Evolutionary conservation across 2,797 vertebrate species (phyloP), one percentile per base, ranked within the genome.

Genomic region (Epinephelus coioides): DNA sequence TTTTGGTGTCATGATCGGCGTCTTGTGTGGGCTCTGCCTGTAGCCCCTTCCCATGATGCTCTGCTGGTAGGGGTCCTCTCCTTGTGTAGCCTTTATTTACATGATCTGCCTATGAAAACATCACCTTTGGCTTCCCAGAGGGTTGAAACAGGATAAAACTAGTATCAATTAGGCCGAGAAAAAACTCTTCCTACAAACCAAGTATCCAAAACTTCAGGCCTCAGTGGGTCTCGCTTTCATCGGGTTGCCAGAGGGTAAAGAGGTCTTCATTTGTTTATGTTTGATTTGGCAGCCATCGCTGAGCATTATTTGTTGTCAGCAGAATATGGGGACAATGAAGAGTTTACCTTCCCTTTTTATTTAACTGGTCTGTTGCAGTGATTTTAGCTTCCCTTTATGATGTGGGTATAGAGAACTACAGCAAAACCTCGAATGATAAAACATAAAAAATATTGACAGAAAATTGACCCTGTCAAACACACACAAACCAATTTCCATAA

Each of bases 1-100:
- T 90, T 79, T 81, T 68, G 57, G 67, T 88, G 79, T 89, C 89
- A 66, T 65, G 77, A 89, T 84, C 67, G 50, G 72, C 93, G 79
- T 91, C 95, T 93, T 95, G 95, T 95, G 94, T 94, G 94, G 93
- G 89, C 94, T 78, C 56, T 73, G 82, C 49, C 67, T 84, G 74
- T 38, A 82, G 85, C 82, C 78, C 86, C 92, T 93, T 95, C 94
- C 90, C 94, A 95, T 94, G 91, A 91, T 92, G 89, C 85, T 83
- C 70, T 89, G 84, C 90, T 87, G 78, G 88, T 70, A 83, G 91
- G 93, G 87, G 91, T 86, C 85, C 89, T 91, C 73, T 86, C 75
- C 67, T 86, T 85, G 69, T 69, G 73, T 70, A 87, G 84, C 63
- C 61, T 88, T 84, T 95, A 87, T 95, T 95, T 92, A 92, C 84